These are phyloP conservation scores for Danio tinwini DNA, from an alignment of 2,797 vertebrate species.

Conservation along the genomic window DNA sequence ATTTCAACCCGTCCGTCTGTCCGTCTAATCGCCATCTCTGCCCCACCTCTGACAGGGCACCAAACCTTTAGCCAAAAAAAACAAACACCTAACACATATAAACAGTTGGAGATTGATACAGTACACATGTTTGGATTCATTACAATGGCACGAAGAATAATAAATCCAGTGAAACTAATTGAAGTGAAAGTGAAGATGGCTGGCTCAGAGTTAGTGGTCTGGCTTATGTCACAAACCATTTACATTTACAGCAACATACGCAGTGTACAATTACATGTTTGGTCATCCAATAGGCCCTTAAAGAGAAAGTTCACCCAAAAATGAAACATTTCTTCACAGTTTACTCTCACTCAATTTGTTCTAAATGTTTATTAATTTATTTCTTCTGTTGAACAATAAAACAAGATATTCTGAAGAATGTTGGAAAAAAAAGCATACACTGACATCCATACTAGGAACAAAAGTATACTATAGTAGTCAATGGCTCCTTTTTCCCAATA, in stretches of 20 bases:
- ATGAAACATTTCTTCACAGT: too few species aligned
- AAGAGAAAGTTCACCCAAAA: too few species aligned
- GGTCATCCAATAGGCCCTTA: neutral
- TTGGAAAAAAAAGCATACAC: too few species aligned
- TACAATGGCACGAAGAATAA: neutral
- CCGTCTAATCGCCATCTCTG: conserved; percentile 3
- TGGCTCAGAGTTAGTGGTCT: conserved; percentile 56
- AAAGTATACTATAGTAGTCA: too few species aligned
- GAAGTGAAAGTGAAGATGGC: conserved; percentile 8
- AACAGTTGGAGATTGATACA: neutral
- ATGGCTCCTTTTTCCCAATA: too few species aligned
- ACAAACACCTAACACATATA: neutral
- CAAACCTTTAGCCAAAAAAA: neutral
- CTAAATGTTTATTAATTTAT: too few species aligned
- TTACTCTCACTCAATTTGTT: too few species aligned
- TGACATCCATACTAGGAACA: too few species aligned
- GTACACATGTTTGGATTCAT: neutral
- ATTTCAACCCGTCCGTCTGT: conserved; percentile 20
- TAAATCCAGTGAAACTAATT: neutral
- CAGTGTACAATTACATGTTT: neutral
- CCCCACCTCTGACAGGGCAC: conserved; percentile 31
- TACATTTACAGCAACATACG: neutral
- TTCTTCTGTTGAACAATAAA: too few species aligned
- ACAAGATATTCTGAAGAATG: too few species aligned
- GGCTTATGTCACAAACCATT: conserved; percentile 20